Base-by-base conservation (phyloP, 2,113 vertebrate species). In the Callaeas wilsoni region DNA sequence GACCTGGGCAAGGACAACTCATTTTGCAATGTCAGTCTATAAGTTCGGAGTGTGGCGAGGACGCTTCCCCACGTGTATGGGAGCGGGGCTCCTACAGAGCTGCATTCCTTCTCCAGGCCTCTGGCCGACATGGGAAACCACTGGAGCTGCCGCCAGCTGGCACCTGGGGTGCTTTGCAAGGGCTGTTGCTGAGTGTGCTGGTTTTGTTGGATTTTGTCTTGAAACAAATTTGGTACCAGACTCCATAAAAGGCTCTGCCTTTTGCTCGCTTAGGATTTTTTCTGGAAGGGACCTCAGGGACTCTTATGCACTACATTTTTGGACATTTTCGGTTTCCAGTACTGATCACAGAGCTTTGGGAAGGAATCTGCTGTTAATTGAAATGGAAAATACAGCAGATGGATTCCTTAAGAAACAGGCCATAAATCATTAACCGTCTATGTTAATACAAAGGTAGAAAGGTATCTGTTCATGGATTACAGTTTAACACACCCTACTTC, bases 111-210 rank as follows among this genome's bases (percentile, higher is more conserved):
- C 47, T 22, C n/a, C 55, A 26, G 46, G 41, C 37, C 41, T 70
- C 15, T 7, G 29, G 71, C 64, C 4, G 10, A 13, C 50, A 0
- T 6, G 35, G 52, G 62, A 27, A 87, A 6, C 70, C 0, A 0
- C 81, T 59, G 81, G 30, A 93, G 9, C 29, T 46, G 73, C 32
- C 0, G 13, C 71, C 74, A 68, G 82, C 62, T 74, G 88, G 70
- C 65, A 41, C 12, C 78, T 39, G 47, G 79, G 9, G 2, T 64
- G 75, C 33, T 47, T 56, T 65, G 71, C 35, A 62, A 14, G 56
- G 49, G 7, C 75, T 92, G 23, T 9, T 52, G 49, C 67, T 26
- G 57, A 80, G 41, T 29, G 15, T 60, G 39, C 53, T 76, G 65
- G 9, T 56, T 87, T 87, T 52, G 27, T 20, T 84, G 62, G 56